Evolutionary conservation across 2,797 vertebrate species (phyloP).

Genomic region (Helarctos malayanus): DNA sequence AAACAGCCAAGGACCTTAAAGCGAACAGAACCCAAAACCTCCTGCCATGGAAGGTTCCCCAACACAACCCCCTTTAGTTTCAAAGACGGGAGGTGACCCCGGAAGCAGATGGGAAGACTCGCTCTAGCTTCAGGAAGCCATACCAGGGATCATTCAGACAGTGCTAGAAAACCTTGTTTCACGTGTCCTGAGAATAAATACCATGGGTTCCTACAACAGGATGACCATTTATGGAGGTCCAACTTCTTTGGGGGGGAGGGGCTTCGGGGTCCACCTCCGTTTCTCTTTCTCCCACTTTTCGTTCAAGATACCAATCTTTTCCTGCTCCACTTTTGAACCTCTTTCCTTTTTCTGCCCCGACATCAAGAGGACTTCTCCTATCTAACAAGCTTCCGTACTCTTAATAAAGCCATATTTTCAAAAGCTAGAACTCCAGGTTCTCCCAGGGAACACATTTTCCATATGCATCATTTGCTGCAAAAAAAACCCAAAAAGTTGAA

Average conservation of each 20-base stretch:
- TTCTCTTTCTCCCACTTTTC: slow-evolving; percentile 22
- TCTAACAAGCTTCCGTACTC: slow-evolving; percentile 15
- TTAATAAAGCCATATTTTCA: slow-evolving; percentile 47
- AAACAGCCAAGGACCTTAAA: not conserved
- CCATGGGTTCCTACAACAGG: not conserved
- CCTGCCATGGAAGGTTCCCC: not conserved
- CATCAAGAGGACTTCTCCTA: not conserved
- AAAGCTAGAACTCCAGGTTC: slow-evolving; percentile 2
- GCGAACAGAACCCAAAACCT: not conserved
- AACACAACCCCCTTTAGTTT: not conserved
- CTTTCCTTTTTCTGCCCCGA: not conserved
- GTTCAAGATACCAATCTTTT: not conserved
- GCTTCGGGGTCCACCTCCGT: not conserved
- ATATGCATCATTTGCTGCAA: not conserved
- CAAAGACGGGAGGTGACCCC: not conserved
- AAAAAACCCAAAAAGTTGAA: not conserved
- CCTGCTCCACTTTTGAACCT: not conserved
- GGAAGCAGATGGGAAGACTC: not conserved
- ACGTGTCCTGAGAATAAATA: not conserved
- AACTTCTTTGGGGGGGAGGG: not conserved
- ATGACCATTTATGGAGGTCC: not conserved
- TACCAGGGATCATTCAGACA: slow-evolving; percentile 6
- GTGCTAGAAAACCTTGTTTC: not conserved
- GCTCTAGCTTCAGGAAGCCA: not conserved
- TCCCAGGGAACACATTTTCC: slow-evolving; percentile 3